Base-by-base conservation (phyloP, 1,140 invertebrate genomes). In the Dendroctonus ponderosae region DNA sequence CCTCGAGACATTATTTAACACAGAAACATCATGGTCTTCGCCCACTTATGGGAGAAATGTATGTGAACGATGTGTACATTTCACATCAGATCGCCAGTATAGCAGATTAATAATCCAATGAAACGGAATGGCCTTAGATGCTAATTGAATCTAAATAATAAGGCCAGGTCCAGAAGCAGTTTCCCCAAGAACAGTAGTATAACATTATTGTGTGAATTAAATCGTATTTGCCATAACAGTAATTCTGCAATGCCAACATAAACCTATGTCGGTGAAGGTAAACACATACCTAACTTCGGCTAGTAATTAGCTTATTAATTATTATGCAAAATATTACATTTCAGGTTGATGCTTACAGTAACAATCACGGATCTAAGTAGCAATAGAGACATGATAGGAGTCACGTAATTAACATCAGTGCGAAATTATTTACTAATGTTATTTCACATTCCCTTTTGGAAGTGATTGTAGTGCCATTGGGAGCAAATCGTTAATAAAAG, bases 181-280 rank as follows among this genome's bases (percentile, higher is more conserved):
- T 26, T 26, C 26, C 26, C 26, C 26, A 26, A 26, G 26, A 26
- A 26, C 26, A 26, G 26, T 26, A 26, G 26, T 26, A 26, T 26
- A 26, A 26, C 4, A 46, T 46, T 46, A 46, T 46, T 46, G 43
- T 12, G 12, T 46, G 43, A 46, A 11, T 46, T 46, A 11, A 46
- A 46, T 4, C 4, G 43, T 46, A 46, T 12, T 26, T 26, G 26
- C 26, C 26, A 26, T 26, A 26, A 26, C 8, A 46, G 8, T 46
- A 46, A 9, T 12, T 1, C 12, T 12, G 41, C 53, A 56, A 56
- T 56, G 53, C 53, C 53, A 56, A 56, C 53, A 9, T 5, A 40
- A 56, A 56, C 41, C 38, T 40, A 56, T 56, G 53, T 56, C 53
- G 53, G 53, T 56, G 53, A 56, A 56, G 53, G 53, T 56, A 56